Base-by-base conservation (phyloP, 2,113 vertebrate species). In the Perccottus glenii region DNA sequence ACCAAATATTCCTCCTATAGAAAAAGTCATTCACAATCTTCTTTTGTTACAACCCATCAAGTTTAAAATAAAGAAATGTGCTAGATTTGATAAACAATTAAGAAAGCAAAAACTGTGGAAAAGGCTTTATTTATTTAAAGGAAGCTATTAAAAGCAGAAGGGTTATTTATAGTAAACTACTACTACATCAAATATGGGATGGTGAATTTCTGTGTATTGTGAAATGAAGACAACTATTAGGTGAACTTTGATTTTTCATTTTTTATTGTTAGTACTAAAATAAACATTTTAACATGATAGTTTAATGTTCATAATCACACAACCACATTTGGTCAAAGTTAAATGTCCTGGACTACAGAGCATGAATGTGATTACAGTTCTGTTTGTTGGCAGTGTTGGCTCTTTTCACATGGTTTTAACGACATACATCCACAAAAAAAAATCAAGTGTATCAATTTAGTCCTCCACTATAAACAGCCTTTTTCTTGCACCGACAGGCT, bases 341-440 rank as follows among this genome's bases (percentile, higher is more conserved):
- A 15, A 44, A 63, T 42, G 32, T 48, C 63, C n/a, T 46, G 19
- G 0, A 1, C 64, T 51, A 50, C 40, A 43, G 61, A 64, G 69
- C 77, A 70, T 76, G 47, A 76, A 86, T 64, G 16, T 8, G 33
- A 45, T 75, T 75, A 78, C 64, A 80, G 81, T 86, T 6, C 70
- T 62, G 73, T 67, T 57, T 66, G 58, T 59, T 73, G 65, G 64
- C 70, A 82, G 72, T 73, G 68, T 75, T 75, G 72, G 63, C 43
- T 78, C 56, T 67, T 69, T 82, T 70, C 49, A 79, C n/a, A 50
- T 65, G 60, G 40, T 68, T 73, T 67, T 51, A 64, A 48, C 58
- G 67, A 62, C 36, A 11, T 9, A 73, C 16, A 60, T 84, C 52
- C 7, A 55, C 33, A 36, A 36, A 12, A 33, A 55, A n/a, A 33